Evolutionary conservation across 1,140 invertebrate genomes (phyloP).

Genomic region (Pissodes strobi): DNA sequence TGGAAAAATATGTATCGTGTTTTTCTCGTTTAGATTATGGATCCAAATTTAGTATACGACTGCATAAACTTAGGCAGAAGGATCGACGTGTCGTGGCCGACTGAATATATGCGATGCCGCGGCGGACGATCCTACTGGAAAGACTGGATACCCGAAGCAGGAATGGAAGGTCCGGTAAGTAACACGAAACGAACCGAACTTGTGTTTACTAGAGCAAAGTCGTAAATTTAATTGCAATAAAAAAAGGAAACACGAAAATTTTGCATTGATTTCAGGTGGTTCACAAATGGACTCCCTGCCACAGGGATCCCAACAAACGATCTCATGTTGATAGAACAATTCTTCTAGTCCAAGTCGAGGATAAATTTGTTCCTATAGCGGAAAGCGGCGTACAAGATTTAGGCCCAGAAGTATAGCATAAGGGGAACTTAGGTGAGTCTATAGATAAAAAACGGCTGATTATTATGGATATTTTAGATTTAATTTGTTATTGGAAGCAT

Average conservation of each 20-base stretch:
- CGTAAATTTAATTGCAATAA: background rate
- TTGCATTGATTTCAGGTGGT: conserved; percentile 67
- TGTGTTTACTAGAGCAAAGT: background rate
- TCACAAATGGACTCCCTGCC: conserved; percentile 89
- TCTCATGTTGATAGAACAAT: conserved; percentile 91
- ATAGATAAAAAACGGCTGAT: background rate
- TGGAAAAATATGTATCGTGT: too few relatives aligned
- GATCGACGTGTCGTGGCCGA: conserved; percentile 91
- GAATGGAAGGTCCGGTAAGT: conserved; percentile 85
- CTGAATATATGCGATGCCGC: conserved; percentile 80
- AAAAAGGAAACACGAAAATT: background rate
- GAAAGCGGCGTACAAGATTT: conserved; percentile 77
- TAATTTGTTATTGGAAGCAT: too few relatives aligned
- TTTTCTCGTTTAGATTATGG: too few relatives aligned
- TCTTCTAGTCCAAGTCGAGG: conserved; percentile 88
- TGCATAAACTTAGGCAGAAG: conserved; percentile 85
- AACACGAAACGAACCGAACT: background rate
- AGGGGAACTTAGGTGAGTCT: conserved; percentile 29
- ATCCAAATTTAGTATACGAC: conserved; percentile 82
- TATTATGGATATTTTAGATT: too few relatives aligned
- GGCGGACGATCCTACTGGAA: conserved; percentile 87
- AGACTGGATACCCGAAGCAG: conserved; percentile 84
- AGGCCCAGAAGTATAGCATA: conserved; percentile 48
- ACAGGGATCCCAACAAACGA: conserved; percentile 79
- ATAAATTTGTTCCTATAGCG: conserved; percentile 90